Base-by-base conservation (phyloP, 2,113 vertebrate species). In the Sakesphorus luctuosus region DNA sequence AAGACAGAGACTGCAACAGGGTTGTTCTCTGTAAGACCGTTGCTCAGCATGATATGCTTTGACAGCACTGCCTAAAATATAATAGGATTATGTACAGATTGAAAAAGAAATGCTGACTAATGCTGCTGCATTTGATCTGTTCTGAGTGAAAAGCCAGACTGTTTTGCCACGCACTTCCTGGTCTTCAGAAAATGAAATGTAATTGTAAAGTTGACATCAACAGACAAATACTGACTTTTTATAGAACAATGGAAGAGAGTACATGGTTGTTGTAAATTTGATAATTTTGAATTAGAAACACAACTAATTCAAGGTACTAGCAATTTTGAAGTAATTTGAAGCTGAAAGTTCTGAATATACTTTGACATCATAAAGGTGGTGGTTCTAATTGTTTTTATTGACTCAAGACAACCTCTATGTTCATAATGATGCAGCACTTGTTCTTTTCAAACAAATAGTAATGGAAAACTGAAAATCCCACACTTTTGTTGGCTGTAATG, bases 21-120 rank as follows among this genome's bases (percentile, higher is more conserved):
- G n/a, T 33, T 81, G 43, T n/a, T 89, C 33, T 81, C 89, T 67
- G 18, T 50, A 80, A 90, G 46, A 72, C 18, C 28, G 11, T 49
- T 84, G 19, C 13, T 93, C 81, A 82, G 62, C 47, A 52, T 69
- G 40, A 47, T n/a, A 56, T 44, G 40, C 58, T 92, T 72, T 82
- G 73, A 84, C 35, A 61, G 40, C 44, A 53, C 16, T n/a, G 20
- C 26, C 40, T 87, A 49, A 84, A 89, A 84, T 75, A 72, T 40
- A 80, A 90, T 17, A 59, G 47, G 72, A 87, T 61, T 79, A 87
- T 13, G 9, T 53, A 59, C 24, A 84, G 56, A 61, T 25, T 62
- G 66, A 62, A 87, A 73, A 63, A 89, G 17, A 94, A 94, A 75
- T 36, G 55, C 46, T 83, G 72, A 93, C 52, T 91, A 89, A 89